These are phyloP conservation scores for Apis laboriosa DNA, from an alignment of 1,140 invertebrate species.

Conservation along the genomic window DNA sequence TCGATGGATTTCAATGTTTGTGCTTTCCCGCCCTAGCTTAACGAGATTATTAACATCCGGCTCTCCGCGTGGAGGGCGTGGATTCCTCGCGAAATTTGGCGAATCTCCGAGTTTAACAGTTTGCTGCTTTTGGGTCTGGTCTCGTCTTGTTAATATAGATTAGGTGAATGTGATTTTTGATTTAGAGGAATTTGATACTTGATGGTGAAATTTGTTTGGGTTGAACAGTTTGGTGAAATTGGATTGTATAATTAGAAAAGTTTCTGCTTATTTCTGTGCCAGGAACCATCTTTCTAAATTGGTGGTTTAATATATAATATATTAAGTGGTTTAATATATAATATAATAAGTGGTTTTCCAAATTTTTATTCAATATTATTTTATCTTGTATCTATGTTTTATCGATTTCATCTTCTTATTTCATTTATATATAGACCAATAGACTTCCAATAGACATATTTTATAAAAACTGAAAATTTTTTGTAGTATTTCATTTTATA, in stretches of 20 bases:
- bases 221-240: background rate
- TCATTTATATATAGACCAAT: too few species aligned
- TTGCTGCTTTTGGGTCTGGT: too few species aligned
- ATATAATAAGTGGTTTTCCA: background rate
- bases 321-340: too few species aligned
- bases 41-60: conserved; percentile 26
- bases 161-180: background rate
- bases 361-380: background rate
- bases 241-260: conserved; percentile 3
- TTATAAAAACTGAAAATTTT: too few species aligned
- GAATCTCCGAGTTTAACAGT: background rate
- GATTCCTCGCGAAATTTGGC: background rate
- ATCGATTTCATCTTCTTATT: too few species aligned
- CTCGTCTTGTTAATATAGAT: background rate
- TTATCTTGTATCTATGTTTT: too few species aligned
- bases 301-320: too few species aligned
- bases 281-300: too few species aligned
- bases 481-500: too few species aligned
- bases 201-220: too few species aligned
- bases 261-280: background rate
- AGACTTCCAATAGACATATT: too few species aligned
- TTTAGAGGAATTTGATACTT: background rate
- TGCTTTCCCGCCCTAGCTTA: background rate
- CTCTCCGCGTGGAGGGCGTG: background rate
- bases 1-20: conserved; percentile 21